Evolutionary conservation across 2,888 invertebrate genomes (phyloP).

Genomic region (Xestobium rufovillosum): DNA sequence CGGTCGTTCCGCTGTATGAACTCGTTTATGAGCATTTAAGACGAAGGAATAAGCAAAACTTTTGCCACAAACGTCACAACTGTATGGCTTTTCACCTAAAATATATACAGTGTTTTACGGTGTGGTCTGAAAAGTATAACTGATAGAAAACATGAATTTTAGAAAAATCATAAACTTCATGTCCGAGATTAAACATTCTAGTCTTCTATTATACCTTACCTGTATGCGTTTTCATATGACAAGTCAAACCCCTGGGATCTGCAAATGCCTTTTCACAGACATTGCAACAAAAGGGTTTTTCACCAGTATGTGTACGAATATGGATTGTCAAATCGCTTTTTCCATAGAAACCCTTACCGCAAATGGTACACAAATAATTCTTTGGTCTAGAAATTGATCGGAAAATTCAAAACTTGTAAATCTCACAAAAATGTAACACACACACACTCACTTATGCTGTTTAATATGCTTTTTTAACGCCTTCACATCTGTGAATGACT

Average conservation of each 20-base stretch:
- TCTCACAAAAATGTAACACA: not conserved
- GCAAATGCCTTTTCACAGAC: constrained; percentile 31
- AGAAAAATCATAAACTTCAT: too few relatives aligned
- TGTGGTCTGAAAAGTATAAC: not conserved
- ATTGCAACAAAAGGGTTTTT: constrained; percentile 30
- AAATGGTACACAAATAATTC: constrained; percentile 28
- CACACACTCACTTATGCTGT: constrained; percentile 26
- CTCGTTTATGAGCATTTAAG: constrained; percentile 32
- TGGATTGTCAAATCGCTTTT: constrained; percentile 30
- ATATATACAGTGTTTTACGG: constrained; percentile 11
- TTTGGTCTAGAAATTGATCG: constrained; percentile 18
- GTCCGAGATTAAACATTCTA: too few relatives aligned
- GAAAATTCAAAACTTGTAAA: not conserved
- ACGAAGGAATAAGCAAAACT: constrained; percentile 31
- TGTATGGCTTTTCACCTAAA: constrained; percentile 30
- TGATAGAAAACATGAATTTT: too few relatives aligned
- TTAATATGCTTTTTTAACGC: constrained; percentile 26
- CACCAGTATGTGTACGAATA: constrained; percentile 32
- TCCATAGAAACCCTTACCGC: constrained; percentile 32
- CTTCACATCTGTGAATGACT: constrained; percentile 23
- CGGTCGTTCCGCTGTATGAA: constrained; percentile 32
- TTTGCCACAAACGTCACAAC: constrained; percentile 31
- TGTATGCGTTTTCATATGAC: constrained; percentile 33
- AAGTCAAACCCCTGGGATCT: constrained; percentile 31
- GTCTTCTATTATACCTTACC: constrained; percentile 20